Evolutionary conservation across 2,888 invertebrate genomes (phyloP), one percentile per base, ranked within the genome.

Genomic region (Tetramorium bicarinatum): DNA sequence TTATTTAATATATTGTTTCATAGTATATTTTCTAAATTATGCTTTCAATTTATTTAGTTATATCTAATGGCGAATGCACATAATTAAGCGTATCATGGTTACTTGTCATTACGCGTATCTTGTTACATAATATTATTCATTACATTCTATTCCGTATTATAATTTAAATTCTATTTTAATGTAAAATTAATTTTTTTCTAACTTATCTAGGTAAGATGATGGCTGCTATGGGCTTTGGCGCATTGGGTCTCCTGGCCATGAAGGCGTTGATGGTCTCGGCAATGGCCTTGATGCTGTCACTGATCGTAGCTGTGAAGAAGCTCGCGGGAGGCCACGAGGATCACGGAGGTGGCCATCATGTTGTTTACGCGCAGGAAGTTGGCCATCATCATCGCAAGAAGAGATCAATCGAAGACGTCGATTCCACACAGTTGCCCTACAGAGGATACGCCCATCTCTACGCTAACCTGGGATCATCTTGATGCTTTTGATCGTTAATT

Each of bases 291-390:
- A 96, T 97, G 96, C 95, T 98, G 81, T 97, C 98, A 61, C 96
- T 96, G n/a, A 96, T 98, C 61, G 96, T 97, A 0, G 97, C 97
- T 2, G 95, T 97, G 61, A 98, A 98, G 95, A 97, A 97, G 86
- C 94, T 97, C 79, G 95, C 97, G 0, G 96, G 96, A 2, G 94
- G 95, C 38, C 96, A 96, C 38, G 96, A 96, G 6, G 96, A 96
- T 38, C 79, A 80, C 47, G 96, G 29, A 29, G 29, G 96, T 7
- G 96, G 96, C 79, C 95, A 95, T 84, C 95, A 94, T 93, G 96
- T 95, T 86, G 96, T 95, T 72, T 96, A 96, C 88, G 96, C 96
- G 7, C 96, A 96, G 91, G 96, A 96, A 18, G 93, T 95, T 56
- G 93, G 94, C 49, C 96, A 96, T 89, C 96, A 96, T 90, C 96